Evolutionary conservation across 2,113 vertebrate species (phyloP), one percentile per base, ranked within the genome.

Genomic region (Tragulus kanchil): DNA sequence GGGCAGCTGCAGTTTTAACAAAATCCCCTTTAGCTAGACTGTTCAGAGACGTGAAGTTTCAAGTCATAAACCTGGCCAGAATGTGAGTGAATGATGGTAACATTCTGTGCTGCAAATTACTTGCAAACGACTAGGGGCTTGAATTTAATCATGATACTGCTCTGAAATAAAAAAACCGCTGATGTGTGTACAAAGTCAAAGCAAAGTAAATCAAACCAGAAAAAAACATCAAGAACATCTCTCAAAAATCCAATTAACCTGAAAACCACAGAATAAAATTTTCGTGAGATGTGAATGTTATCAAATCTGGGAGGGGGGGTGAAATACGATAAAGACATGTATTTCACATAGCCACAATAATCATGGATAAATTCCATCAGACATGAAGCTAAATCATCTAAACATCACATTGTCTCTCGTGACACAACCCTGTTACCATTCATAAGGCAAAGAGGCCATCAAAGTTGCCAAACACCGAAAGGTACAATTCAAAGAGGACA

Each of bases 151-250:
- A 93, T n/a, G 95, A 85, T 23, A 0, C 26, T 21, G 69, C 64
- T 84, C 73, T 69, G 48, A 69, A 65, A 87, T 82, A 78, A 91
- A 92, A 92, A 48, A 10, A 58, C 1, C 52, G 23, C n/a, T 93
- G 77, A 90, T 48, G 48, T 93, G 58, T 17, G 26, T 90, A 85
- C 61, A 93, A 31, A 81, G 11, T 82, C 90, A 93, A 94, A 88
- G 36, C 62, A 85, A 96, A 97, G 15, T n/a, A 85, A 95, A 96
- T 15, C 92, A 97, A 71, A 45, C 3, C 9, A 79, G 14, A 12
- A 82, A 90, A 75, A 88, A 73, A 89, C 71, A 83, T n/a, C 42
- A 59, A 48, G 17, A 73, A 28, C 28, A 21, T 14, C 16, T 82
- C 36, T n/a, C 19, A 52, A 71, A 81, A 52, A 28, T 64, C 21